Evolutionary conservation across 2,113 vertebrate species (phyloP).

Genomic region (Istiophorus platypterus): DNA sequence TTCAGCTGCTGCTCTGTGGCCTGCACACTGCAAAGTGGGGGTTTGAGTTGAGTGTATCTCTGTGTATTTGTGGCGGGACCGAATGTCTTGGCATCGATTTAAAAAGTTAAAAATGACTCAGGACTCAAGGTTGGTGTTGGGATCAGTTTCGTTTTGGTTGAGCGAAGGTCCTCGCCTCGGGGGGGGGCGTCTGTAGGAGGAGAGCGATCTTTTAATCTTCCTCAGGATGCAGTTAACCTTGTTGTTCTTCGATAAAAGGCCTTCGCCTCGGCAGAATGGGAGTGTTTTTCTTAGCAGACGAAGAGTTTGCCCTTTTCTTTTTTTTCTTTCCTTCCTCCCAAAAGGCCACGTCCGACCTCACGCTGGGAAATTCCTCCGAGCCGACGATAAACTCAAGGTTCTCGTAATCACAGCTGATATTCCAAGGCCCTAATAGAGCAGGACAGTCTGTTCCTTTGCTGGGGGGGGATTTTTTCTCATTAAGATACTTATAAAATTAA

Average conservation of each 20-base stretch:
- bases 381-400: conserved; percentile 41
- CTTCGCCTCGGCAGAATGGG: conserved; percentile 33
- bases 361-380: conserved; percentile 42
- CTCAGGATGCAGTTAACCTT: conserved; percentile 53
- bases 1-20: conserved; percentile 67
- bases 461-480: no score
- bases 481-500: no score
- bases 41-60: no score
- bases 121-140: not conserved
- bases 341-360: conserved; percentile 26
- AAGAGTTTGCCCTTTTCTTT: conserved; percentile 38
- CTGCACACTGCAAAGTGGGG: conserved; percentile 30
- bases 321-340: no score
- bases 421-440: not conserved
- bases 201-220: conserved; percentile 51
- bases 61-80: no score
- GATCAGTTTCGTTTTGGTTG: not conserved
- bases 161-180: not conserved
- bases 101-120: not conserved
- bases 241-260: conserved; percentile 50
- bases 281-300: conserved; percentile 58
- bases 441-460: not conserved
- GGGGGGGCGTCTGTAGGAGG: conserved; percentile 8
- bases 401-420: conserved; percentile 8
- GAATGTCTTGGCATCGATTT: conserved; percentile 1